A percentile compares a stretch with the other conserved stretches of the same genome.
Conservation (phyloP, 2,113 vertebrate genomes). For the Lampris incognitus region DNA sequence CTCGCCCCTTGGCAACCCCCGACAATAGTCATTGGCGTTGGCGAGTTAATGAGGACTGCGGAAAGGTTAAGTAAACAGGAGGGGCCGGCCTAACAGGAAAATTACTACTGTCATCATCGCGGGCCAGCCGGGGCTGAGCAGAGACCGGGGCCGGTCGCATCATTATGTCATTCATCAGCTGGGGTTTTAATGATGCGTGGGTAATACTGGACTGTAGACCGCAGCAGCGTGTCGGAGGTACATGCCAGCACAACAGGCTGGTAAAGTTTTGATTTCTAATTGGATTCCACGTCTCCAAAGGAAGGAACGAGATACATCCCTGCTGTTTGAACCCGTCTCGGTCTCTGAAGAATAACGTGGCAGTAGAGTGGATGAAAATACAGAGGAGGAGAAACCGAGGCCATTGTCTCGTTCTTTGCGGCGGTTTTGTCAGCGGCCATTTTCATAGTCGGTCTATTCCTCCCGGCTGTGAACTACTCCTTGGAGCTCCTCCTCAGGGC, state of each 20-base stretch:
- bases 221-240: slow-evolving; percentile 47
- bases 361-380: slow-evolving; percentile 15
- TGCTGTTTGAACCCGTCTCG: slow-evolving; percentile 30
- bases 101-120: slow-evolving; percentile 75
- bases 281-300: slow-evolving; percentile 17
- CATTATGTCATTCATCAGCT: slow-evolving; percentile 77
- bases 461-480: slow-evolving; percentile 65
- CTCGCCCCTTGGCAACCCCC: slow-evolving; percentile 77
- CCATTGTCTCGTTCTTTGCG: background rate
- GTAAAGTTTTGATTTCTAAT: slow-evolving; percentile 38
- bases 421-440: slow-evolving; percentile 27
- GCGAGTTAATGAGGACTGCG: slow-evolving; percentile 82
- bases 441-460: slow-evolving; percentile 56
- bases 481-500: slow-evolving; percentile 71
- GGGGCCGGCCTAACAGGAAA: slow-evolving; percentile 76
- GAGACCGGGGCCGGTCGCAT: slow-evolving; percentile 66
- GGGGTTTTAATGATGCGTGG: slow-evolving; percentile 76
- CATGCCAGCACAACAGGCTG: slow-evolving; percentile 23
- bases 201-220: slow-evolving; percentile 58
- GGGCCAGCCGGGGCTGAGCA: slow-evolving; percentile 52
- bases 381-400: slow-evolving; percentile 5
- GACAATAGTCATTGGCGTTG: slow-evolving; percentile 69
- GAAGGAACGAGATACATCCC: slow-evolving; percentile 12
- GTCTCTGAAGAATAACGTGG: background rate
- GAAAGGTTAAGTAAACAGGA: slow-evolving; percentile 86